A percentile compares a stretch with the other conserved stretches of the same genome.
Conservation (phyloP, 2,113 vertebrate genomes). For the Himantopus leucocephalus region DNA sequence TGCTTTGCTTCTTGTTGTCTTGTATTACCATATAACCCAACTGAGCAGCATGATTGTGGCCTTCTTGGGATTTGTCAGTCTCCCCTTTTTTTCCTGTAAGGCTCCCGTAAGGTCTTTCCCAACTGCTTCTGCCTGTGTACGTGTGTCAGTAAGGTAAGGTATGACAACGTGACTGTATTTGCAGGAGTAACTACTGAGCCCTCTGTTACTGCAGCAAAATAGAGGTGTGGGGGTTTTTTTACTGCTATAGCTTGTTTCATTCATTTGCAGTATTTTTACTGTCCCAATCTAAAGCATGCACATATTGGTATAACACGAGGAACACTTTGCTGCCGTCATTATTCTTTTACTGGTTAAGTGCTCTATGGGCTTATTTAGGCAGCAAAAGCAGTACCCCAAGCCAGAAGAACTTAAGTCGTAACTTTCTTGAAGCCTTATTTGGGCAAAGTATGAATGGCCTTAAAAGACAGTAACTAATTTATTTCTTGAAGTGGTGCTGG, state of each 20-base stretch:
- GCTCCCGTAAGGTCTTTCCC: neutral
- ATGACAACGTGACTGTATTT: neutral
- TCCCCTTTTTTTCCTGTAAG: neutral
- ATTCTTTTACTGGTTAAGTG: neutral
- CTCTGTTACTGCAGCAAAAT: neutral
- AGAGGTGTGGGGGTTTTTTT: neutral
- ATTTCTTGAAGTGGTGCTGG: slow-evolving; percentile 4
- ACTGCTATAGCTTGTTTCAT: neutral
- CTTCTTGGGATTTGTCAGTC: neutral
- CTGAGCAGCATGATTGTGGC: neutral
- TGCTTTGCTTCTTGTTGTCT: neutral
- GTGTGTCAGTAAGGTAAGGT: neutral
- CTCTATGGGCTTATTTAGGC: slow-evolving; percentile 24
- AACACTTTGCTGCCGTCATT: neutral
- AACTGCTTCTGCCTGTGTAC: neutral
- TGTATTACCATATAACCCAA: neutral
- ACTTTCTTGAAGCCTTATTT: slow-evolving; percentile 52
- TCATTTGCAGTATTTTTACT: neutral
- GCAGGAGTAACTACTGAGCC: neutral
- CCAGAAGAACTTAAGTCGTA: slow-evolving; percentile 37
- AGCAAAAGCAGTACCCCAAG: slow-evolving; percentile 17
- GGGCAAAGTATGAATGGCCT: slow-evolving; percentile 45
- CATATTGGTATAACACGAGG: neutral
- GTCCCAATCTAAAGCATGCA: neutral
- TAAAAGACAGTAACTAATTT: slow-evolving; percentile 40